Evolutionary conservation across 2,113 vertebrate genomes (phyloP).

Genomic region (Bucco capensis): DNA sequence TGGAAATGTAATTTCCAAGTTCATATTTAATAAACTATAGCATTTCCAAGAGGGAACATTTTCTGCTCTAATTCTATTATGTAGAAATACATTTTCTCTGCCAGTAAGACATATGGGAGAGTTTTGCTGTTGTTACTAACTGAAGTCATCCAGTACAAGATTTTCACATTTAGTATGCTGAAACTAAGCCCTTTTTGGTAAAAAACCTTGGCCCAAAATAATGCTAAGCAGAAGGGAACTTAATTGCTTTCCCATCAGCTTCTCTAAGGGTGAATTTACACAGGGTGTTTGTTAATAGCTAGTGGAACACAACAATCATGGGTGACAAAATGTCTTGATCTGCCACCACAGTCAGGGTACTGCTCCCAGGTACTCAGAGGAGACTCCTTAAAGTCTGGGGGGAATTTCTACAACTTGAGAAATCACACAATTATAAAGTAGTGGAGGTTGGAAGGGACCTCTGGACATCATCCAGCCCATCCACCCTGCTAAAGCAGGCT

Average conservation of each 20-base stretch:
- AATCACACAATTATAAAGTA: too few species aligned
- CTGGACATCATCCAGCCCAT: too few species aligned
- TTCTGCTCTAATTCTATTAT: slow-evolving; percentile 67
- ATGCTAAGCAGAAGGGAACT: slow-evolving; percentile 46
- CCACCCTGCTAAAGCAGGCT: too few species aligned
- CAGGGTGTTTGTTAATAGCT: neutral
- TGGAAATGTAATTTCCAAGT: slow-evolving; percentile 41
- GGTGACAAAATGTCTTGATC: neutral
- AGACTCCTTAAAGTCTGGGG: too few species aligned
- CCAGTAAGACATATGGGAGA: slow-evolving; percentile 63
- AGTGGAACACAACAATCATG: neutral
- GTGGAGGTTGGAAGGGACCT: too few species aligned
- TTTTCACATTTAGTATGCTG: slow-evolving; percentile 57
- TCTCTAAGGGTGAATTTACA: slow-evolving; percentile 2
- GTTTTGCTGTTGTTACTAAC: slow-evolving; percentile 59
- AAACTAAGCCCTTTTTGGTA: slow-evolving; percentile 63
- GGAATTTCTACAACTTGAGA: too few species aligned
- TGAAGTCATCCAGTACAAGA: slow-evolving; percentile 53
- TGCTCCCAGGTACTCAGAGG: too few species aligned
- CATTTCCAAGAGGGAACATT: slow-evolving; percentile 64
- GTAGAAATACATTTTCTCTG: slow-evolving; percentile 51
- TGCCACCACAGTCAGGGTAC: neutral
- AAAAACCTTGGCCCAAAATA: slow-evolving; percentile 36
- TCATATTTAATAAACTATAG: slow-evolving; percentile 41
- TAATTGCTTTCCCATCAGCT: slow-evolving; percentile 36